A percentile compares a stretch with the other conserved stretches of the same genome.
Conservation (phyloP, 2,888 invertebrate genomes). For the Meghimatium bilineatum region DNA sequence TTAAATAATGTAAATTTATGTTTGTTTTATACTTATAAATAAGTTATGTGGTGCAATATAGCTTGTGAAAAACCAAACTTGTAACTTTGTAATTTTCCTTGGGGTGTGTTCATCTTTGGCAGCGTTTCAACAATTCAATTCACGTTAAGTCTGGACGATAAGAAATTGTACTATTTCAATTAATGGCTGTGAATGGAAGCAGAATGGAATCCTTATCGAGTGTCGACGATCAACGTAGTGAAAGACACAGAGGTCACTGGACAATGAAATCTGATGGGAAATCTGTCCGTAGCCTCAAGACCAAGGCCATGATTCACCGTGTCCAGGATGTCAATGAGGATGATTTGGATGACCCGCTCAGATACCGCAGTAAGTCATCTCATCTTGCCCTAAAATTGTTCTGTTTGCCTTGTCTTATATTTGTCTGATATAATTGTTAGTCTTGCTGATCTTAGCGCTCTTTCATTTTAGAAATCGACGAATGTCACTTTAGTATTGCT, state of each 20-base stretch:
- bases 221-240: background rate
- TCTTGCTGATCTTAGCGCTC: background rate
- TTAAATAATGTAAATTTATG: background rate
- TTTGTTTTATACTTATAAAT: background rate
- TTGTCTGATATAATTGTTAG: background rate
- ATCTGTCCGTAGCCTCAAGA: conserved; percentile 33
- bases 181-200: conserved; percentile 1
- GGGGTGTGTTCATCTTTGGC: background rate
- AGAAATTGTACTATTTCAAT: background rate
- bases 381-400: background rate
- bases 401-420: background rate
- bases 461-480: too few relatives aligned
- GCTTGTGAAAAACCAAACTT: too few relatives aligned
- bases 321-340: conserved; percentile 18
- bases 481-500: too few relatives aligned
- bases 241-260: conserved; percentile 35
- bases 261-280: conserved; percentile 35
- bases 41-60: too few relatives aligned
- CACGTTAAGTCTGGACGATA: background rate
- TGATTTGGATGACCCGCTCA: conserved; percentile 1
- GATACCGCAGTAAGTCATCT: conserved; percentile 15
- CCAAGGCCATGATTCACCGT: conserved; percentile 31
- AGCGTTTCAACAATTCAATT: background rate
- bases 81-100: too few relatives aligned
- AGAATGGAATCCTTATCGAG: conserved; percentile 1